Percentiles rank a stretch among this genome's conserved stretches.
These are phyloP conservation scores for Xiphophorus hellerii DNA, from an alignment of 2,113 vertebrate species.

Conservation along the genomic window DNA sequence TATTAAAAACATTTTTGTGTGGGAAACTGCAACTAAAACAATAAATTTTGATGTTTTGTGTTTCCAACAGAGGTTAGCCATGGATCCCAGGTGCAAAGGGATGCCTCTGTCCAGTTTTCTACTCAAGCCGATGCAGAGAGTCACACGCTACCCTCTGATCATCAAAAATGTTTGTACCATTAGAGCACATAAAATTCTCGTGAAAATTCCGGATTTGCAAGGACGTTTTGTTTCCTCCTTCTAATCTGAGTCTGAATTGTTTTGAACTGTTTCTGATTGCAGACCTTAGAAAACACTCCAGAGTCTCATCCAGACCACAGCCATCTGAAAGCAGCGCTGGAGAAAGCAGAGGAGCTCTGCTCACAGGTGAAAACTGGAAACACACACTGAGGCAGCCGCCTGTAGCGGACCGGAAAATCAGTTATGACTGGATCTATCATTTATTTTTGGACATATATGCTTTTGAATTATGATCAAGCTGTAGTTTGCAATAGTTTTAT, in stretches of 20 bases:
- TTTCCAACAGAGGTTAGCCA: slow-evolving; percentile 89
- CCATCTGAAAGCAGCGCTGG: slow-evolving; percentile 93
- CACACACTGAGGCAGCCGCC: background rate
- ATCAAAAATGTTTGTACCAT: slow-evolving; percentile 92
- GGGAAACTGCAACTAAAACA: background rate
- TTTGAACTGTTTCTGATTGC: background rate
- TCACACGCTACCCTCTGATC: slow-evolving; percentile 97
- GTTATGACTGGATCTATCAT: too few relatives aligned
- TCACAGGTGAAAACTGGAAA: slow-evolving; percentile 81
- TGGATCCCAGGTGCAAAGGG: slow-evolving; percentile 97
- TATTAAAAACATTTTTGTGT: background rate
- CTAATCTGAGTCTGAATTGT: background rate
- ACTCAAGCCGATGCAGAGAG: slow-evolving; percentile 98
- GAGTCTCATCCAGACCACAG: slow-evolving; percentile 96
- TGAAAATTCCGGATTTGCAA: background rate
- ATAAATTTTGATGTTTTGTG: background rate
- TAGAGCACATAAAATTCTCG: background rate
- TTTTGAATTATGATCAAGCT: too few relatives aligned
- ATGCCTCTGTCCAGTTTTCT: slow-evolving; percentile 99
- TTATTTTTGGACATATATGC: too few relatives aligned
- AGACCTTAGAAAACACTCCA: slow-evolving; percentile 97
- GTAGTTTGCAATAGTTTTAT: too few relatives aligned
- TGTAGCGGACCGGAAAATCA: background rate
- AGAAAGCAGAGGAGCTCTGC: slow-evolving; percentile 97
- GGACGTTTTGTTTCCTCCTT: background rate